Base-by-base conservation (phyloP, 2,113 vertebrate genomes). In the Aix galericulata region DNA sequence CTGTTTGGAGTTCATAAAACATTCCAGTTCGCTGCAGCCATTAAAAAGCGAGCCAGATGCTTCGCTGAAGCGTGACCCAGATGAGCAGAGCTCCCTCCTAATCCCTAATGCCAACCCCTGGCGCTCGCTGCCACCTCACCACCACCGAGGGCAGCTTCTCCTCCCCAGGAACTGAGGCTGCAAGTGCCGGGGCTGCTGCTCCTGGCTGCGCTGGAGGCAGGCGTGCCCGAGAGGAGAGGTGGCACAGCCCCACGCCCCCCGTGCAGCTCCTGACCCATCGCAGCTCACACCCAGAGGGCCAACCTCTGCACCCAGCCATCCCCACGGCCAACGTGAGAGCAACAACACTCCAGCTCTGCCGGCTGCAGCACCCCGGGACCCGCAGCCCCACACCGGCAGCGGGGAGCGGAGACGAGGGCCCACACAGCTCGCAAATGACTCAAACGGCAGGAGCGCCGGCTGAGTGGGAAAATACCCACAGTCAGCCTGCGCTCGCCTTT, bases 381-480 rank as follows among this genome's bases (percentile, higher is more conserved):
- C 48, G 16, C 32, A 34, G 82, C n/a, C 34, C 68, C n/a, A 8
- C 53, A 48, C 56, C 32, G 82, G 67, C 17, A 2, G 23, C 18
- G 10, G 52, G 36, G 80, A 86, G 58, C 2, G 6, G 32, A 75
- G 87, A 91, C 38, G 12, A 5, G 73, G 90, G 82, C 91, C 93
- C 91, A 75, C 91, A 60, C 62, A 66, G 71, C 82, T 75, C 60
- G 62, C 87, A 66, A 86, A 25, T 94, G 94, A 95, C 74, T 96
- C 96, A 91, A 81, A 40, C 73, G 71, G 92, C 93, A 82, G 74
- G 53, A 85, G 81, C 44, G 16, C 88, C 88, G 42, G 23, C 82
- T 15, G 64, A 87, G 91, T 80, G 91, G 86, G 95, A 97, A 97
- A 94, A 93, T 34, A 94, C 91, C 91, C n/a, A 80, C 2, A 96